phyloP scores from a whole-genome alignment of 2,113 vertebrate species.

The Scalopus aquaticus region DNA sequence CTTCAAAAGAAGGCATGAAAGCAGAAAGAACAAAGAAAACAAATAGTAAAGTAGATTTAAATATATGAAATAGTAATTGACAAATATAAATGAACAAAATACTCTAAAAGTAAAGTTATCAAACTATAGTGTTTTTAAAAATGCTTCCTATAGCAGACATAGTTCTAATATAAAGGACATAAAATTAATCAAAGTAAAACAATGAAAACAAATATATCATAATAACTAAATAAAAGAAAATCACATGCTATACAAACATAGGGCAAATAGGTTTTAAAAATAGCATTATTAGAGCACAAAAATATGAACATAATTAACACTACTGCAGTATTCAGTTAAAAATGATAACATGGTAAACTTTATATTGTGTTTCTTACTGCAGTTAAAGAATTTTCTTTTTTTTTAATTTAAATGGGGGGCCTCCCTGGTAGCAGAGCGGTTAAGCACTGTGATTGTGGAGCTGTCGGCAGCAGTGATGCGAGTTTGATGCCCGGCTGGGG shows the following conservation, averaged over 20 bases:
- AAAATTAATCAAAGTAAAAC: not conserved
- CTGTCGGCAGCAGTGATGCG: too few species aligned
- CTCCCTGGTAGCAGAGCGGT: too few species aligned
- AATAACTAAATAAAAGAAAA: not conserved
- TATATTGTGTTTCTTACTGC: not conserved
- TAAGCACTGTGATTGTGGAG: too few species aligned
- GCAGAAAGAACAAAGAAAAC: constrained; percentile 13
- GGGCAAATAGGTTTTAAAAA: constrained; percentile 1
- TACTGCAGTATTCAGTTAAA: not conserved
- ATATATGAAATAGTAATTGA: not conserved
- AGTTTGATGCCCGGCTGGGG: too few species aligned
- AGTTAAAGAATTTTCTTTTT: not conserved
- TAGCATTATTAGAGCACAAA: not conserved
- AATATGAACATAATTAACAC: not conserved
- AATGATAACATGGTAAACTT: not conserved
- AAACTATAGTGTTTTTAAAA: not conserved
- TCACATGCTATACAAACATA: not conserved
- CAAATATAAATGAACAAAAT: constrained; percentile 16
- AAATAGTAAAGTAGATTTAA: not conserved
- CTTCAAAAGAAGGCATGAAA: not conserved
- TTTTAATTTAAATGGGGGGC: too few species aligned
- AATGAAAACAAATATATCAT: not conserved
- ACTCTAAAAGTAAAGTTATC: not conserved
- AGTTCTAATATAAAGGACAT: not conserved
- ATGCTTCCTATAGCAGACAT: not conserved